phyloP scores from a whole-genome alignment of 2,888 invertebrate genomes.

The Chaitophorus viminalis region DNA sequence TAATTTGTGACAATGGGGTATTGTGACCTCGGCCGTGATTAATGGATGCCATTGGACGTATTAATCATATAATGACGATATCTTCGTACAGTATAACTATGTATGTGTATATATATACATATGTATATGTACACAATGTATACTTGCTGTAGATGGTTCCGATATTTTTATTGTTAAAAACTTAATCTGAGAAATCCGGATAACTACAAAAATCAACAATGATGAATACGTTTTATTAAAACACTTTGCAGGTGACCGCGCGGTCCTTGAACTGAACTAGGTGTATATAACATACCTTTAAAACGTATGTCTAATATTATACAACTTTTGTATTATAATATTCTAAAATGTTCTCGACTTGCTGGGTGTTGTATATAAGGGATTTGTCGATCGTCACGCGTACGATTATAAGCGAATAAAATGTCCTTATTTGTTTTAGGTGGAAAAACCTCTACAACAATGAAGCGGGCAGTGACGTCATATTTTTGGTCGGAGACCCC shows the following conservation, averaged over 20 bases:
- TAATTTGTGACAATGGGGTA: slow-evolving; percentile 9
- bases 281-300: neutral
- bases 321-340: no score
- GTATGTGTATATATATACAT: neutral
- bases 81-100: neutral
- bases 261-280: slow-evolving; percentile 21
- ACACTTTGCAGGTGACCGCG: neutral
- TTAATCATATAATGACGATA: neutral
- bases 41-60: slow-evolving; percentile 21
- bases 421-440: neutral
- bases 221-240: slow-evolving; percentile 19
- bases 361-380: neutral
- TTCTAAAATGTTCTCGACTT: no score
- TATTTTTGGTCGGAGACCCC: slow-evolving; percentile 75
- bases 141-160: neutral
- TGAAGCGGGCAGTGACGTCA: slow-evolving; percentile 73
- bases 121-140: no score
- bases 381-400: neutral
- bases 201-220: slow-evolving; percentile 9
- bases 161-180: slow-evolving; percentile 24
- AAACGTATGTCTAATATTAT: no score
- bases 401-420: no score
- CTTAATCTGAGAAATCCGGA: neutral
- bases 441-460: slow-evolving; percentile 68
- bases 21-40: slow-evolving; percentile 33